Evolutionary conservation across 2,888 invertebrate species (phyloP), one percentile per base, ranked within the genome.

Genomic region (Drosophila differens): DNA sequence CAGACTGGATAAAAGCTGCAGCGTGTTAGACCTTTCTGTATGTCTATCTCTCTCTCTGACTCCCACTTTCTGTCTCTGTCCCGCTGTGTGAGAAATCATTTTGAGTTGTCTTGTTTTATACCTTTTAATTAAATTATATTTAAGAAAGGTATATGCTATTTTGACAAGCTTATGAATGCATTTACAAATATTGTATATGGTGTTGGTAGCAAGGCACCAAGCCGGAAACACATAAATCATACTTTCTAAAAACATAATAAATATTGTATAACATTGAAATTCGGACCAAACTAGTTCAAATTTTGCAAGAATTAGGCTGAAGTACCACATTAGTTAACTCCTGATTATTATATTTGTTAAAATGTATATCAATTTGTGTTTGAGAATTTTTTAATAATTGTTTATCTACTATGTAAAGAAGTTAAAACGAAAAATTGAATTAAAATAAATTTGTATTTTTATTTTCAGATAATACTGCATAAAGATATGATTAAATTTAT

Each of bases 61-160:
- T 58, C 57, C 69, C 30, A 57, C 59, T 63, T 51, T 68, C 70
- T 72, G 66, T 69, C 76, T 68, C 70, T 77, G 71, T 90, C 74
- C 65, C 32, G 70, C 74, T 81, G 89, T 85, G 90, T 88, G 89
- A 85, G 81, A 90, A 86, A 88, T 90, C 75, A 79, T 90, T 90
- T 76, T 83, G 67, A 83, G 77, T 73, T 81, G 83, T 79, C 63
- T 83, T 71, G 69, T 70, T 73, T 66, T 47, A 62, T 81, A 69
- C 78, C 59, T 55, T 47, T 30, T n/a, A 37, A 33, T 30, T 14
- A 16, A n/a, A 37, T 37, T 1, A 4, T 5, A 1, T 9, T 7
- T n/a, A 1, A 19, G 5, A 30, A 0, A 32, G 14, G 22, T 39
- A 39, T 68, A 5, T 30, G 22, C 28, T 12, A 19, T 37, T 14